These are phyloP conservation scores for Luscinia megarhynchos DNA, from an alignment of 2,797 vertebrate genomes.

Conservation along the genomic window DNA sequence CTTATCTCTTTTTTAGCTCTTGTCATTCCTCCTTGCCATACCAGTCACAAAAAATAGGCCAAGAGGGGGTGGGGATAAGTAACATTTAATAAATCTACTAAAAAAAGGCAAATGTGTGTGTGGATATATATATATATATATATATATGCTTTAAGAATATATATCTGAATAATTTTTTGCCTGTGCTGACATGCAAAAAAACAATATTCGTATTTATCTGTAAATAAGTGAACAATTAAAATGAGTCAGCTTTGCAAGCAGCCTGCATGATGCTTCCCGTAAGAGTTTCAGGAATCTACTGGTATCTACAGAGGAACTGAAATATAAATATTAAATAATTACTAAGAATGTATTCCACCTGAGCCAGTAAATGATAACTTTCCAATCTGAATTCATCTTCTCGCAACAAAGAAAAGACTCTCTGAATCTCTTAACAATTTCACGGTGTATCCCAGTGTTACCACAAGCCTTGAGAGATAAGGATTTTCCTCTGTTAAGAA, in stretches of 20 bases:
- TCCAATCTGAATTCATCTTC: conserved; percentile 25
- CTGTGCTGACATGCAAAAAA: not conserved
- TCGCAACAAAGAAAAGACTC: conserved; percentile 58
- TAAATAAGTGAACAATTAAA: conserved; percentile 3
- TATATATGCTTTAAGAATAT: not conserved
- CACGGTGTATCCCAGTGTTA: conserved; percentile 48
- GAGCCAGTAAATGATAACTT: conserved; percentile 31
- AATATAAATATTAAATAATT: conserved; percentile 31
- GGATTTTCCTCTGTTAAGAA: conserved; percentile 63
- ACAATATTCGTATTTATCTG: not conserved
- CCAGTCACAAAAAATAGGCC: conserved; percentile 27
- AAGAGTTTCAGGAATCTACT: not conserved
- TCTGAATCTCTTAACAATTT: conserved; percentile 69
- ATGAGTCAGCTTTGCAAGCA: not conserved
- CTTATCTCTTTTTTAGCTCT: conserved; percentile 40
- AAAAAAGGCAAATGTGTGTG: not conserved
- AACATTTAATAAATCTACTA: not conserved
- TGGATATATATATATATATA: not conserved
- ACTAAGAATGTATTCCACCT: not conserved
- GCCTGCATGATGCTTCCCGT: not conserved
- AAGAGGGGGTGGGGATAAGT: conserved; percentile 5
- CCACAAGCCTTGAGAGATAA: conserved; percentile 68
- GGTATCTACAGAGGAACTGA: not conserved
- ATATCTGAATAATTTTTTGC: not conserved
- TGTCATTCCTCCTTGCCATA: conserved; percentile 15